Percentiles rank a stretch among this genome's conserved stretches.
Evolutionary conservation across 2,113 vertebrate genomes (phyloP).

Genomic region (Cervus canadensis): DNA sequence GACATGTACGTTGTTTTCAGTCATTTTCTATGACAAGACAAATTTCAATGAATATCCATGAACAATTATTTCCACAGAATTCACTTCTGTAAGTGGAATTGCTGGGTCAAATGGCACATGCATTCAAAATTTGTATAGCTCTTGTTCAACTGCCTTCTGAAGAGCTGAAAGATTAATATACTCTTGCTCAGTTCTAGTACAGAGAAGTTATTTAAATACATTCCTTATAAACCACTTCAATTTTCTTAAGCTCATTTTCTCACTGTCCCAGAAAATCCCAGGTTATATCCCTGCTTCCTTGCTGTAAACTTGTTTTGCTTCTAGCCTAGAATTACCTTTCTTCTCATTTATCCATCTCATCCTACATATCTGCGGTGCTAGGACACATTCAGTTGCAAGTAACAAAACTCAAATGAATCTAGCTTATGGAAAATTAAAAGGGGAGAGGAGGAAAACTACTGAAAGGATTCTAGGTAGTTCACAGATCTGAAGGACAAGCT

Average conservation of each 20-base stretch:
- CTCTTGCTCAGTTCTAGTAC: not conserved
- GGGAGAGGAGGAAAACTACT: not conserved
- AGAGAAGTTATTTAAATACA: not conserved
- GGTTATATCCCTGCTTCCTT: not conserved
- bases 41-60: not conserved
- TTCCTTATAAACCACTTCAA: not conserved
- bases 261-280: not conserved
- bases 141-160: not conserved
- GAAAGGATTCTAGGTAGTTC: not conserved
- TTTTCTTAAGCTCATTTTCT: slow-evolving; percentile 19
- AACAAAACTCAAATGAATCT: slow-evolving; percentile 10
- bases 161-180: slow-evolving; percentile 4
- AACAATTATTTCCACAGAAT: not conserved
- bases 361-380: not conserved
- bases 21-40: not conserved
- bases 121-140: not conserved
- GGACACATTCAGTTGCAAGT: not conserved
- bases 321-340: not conserved
- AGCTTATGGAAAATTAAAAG: not conserved
- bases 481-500: not conserved
- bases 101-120: not conserved
- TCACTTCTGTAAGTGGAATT: not conserved
- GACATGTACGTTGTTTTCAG: not conserved
- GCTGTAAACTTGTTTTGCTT: not conserved
- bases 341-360: not conserved